Conservation (phyloP, 2,797 vertebrate species). For the Columba guinea region DNA sequence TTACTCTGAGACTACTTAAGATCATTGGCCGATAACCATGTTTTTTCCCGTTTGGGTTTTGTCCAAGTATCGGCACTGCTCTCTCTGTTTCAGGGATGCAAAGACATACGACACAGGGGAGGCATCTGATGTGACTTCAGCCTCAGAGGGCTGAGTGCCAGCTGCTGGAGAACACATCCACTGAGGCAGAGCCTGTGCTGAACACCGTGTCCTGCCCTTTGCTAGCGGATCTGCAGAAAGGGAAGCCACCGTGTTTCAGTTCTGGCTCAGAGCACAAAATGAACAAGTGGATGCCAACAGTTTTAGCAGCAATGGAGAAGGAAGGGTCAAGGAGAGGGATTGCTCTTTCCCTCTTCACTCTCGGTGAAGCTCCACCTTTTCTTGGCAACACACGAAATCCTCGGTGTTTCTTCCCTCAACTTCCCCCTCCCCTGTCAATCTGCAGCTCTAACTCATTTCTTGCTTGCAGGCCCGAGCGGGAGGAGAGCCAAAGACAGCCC, state of each 20-base stretch:
- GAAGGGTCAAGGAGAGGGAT: not conserved
- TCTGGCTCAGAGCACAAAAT: not conserved
- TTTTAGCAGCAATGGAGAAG: not conserved
- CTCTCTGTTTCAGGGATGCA: slow-evolving; percentile 50
- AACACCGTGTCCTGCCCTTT: not conserved
- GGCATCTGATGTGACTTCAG: slow-evolving; percentile 12
- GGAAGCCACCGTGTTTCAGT: not conserved
- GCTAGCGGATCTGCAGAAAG: not conserved
- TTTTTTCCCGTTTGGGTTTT: slow-evolving; percentile 50
- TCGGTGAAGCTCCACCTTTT: not conserved
- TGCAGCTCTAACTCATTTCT: not conserved
- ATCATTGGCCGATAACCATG: not conserved
- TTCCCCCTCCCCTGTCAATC: not conserved
- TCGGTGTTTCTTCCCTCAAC: not conserved
- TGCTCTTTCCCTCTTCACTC: not conserved
- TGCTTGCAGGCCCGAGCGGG: not conserved
- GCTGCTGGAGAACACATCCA: not conserved
- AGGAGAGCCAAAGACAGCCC: not conserved
- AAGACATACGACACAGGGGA: not conserved
- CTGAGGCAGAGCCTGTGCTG: not conserved
- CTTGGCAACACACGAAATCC: not conserved
- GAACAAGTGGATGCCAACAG: not conserved
- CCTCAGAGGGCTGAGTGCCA: slow-evolving; percentile 18
- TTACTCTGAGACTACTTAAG: slow-evolving; percentile 2
- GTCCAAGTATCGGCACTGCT: slow-evolving; percentile 7